A percentile compares a stretch with the other conserved stretches of the same genome.
These are phyloP conservation scores for Dipus sagitta DNA, from an alignment of 2,797 vertebrate genomes.

Conservation along the genomic window DNA sequence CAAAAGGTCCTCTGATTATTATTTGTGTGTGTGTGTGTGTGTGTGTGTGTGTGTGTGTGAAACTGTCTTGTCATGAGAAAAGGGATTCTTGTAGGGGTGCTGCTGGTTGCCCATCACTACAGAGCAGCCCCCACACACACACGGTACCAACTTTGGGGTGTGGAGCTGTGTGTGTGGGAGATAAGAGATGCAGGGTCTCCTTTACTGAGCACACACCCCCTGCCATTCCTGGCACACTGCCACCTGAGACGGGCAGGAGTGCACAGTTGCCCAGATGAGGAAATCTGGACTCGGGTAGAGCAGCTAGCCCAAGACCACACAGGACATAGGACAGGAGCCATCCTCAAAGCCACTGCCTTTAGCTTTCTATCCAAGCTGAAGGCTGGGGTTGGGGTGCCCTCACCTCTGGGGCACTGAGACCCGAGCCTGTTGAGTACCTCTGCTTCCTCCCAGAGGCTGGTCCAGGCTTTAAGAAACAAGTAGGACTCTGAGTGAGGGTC, in stretches of 20 bases:
- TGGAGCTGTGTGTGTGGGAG: not conserved
- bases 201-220: not conserved
- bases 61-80: not conserved
- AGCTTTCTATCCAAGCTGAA: not conserved
- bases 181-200: not conserved
- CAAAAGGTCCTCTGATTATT: not conserved
- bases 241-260: not conserved
- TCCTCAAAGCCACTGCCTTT: no score
- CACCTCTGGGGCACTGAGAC: not conserved
- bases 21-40: no score
- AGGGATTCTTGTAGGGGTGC: fast-evolving
- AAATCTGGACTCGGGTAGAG: not conserved
- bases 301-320: not conserved
- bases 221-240: not conserved
- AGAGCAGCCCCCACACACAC: no score
- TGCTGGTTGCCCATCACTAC: not conserved
- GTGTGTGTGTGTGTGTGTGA: no score
- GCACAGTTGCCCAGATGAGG: not conserved
- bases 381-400: not conserved
- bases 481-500: not conserved
- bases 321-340: not conserved
- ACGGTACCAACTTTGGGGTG: no score
- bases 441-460: not conserved
- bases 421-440: not conserved
- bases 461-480: not conserved